Evolutionary conservation across 2,888 invertebrate genomes (phyloP).

Genomic region (Dione juno): DNA sequence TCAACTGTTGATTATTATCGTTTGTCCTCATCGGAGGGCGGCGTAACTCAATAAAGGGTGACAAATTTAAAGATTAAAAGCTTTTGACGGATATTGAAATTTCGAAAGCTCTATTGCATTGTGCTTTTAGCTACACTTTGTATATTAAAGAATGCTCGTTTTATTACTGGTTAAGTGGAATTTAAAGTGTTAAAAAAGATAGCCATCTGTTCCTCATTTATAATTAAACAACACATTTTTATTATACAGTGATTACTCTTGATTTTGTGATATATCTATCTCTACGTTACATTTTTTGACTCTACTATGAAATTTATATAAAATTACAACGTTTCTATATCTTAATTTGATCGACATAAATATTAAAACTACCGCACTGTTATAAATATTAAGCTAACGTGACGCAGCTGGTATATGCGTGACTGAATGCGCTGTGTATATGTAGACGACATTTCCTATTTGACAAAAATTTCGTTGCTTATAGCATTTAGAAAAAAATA

Average conservation of each 20-base stretch:
- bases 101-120: constrained; percentile 60
- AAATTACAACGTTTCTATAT: background rate
- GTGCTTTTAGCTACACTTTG: constrained; percentile 52
- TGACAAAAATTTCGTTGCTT: too few relatives aligned
- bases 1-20: constrained; percentile 40
- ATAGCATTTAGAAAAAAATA: too few relatives aligned
- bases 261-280: too few relatives aligned
- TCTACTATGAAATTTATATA: background rate
- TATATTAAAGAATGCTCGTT: background rate
- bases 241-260: too few relatives aligned
- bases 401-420: background rate
- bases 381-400: background rate
- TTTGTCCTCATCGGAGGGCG: constrained; percentile 29
- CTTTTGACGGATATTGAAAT: constrained; percentile 64
- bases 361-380: background rate
- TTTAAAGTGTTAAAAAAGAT: background rate
- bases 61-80: constrained; percentile 67
- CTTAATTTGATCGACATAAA: background rate
- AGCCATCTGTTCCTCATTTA: background rate
- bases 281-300: too few relatives aligned
- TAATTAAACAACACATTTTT: background rate
- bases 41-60: constrained; percentile 50
- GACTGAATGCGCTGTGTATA: background rate
- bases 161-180: background rate
- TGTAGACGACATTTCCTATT: background rate